Base-by-base conservation (phyloP, 2,113 vertebrate genomes). In the Mohoua ochrocephala region DNA sequence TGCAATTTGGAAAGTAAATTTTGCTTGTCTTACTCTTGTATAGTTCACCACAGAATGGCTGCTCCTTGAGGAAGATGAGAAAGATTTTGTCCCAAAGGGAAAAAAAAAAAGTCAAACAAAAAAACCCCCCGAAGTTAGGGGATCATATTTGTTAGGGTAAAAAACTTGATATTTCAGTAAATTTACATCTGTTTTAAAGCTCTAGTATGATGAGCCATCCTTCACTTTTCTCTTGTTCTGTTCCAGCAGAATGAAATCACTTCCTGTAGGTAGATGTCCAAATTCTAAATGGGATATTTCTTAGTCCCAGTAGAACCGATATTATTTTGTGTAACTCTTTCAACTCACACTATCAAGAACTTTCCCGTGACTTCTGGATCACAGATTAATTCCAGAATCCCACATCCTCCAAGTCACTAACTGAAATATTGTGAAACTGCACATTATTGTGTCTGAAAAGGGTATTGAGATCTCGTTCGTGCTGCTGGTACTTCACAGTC, bases 401-500 rank as follows among this genome's bases (percentile, higher is more conserved):
- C 30, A 27, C 15, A 41, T 92, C 76, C 75, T 84, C 71, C 47
- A 91, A 77, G 44, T 73, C 60, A 35, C 63, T 84, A 74, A 86
- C 54, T 93, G 91, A 93, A 96, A 89, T 88, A 92, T 33, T 86
- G 35, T 42, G 71, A 82, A 93, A 59, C 49, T 63, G 37, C 64
- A 26, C 82, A 33, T n/a, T 42, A 95, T 65, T 83, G 65, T 87
- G 93, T 95, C 76, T 67, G 91, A 88, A 96, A 85, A 86, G 79
- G 80, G 64, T 94, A 53, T 60, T 91, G 92, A 96, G 50, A 69
- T 93, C 85, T 75, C 95, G 69, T 92, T 93, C 93, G 84, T 71
- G 57, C 61, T 96, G 63, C 86, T 33, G 47, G 57, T 92, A 86
- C 95, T 97, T 97, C 96, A 97, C 96, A 97, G 71, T 91, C 76